Conservation (phyloP, 2,113 vertebrate genomes). For the Ctenodactylus gundi region DNA sequence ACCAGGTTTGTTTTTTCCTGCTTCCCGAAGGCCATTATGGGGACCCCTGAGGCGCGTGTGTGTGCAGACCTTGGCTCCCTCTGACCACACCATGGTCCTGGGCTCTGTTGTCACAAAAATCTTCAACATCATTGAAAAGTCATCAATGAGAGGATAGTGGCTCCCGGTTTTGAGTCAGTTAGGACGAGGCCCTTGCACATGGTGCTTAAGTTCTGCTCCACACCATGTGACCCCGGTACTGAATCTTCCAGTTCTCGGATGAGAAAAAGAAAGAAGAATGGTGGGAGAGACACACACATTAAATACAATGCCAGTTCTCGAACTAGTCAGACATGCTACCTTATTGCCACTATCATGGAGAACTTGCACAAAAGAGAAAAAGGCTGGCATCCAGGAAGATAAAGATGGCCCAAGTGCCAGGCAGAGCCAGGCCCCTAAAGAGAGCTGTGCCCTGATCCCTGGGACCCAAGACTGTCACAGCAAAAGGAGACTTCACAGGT, state of each 20-base stretch:
- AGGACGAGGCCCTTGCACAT: background rate
- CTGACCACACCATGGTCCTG: constrained; percentile 66
- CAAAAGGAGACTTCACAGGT: background rate
- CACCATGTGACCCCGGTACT: background rate
- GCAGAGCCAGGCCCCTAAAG: background rate
- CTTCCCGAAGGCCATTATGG: constrained; percentile 61
- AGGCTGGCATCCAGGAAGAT: background rate
- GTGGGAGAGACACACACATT: too few species aligned
- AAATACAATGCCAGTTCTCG: too few species aligned
- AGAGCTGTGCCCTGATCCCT: background rate
- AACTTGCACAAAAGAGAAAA: too few species aligned
- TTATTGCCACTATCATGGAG: background rate
- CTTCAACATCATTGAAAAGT: constrained; percentile 46
- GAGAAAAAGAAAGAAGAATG: background rate
- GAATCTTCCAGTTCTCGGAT: background rate
- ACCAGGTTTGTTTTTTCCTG: constrained; percentile 68
- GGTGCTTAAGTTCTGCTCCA: background rate
- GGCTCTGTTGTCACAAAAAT: constrained; percentile 67
- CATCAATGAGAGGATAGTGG: background rate
- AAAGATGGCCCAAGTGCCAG: background rate
- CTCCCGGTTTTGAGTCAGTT: background rate
- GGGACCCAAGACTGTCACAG: accelerated
- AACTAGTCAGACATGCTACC: too few species aligned
- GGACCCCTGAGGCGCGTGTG: constrained; percentile 56
- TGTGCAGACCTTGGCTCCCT: constrained; percentile 65